Conservation (phyloP, 2,888 invertebrate species). For the Coenonympha glycerion region DNA sequence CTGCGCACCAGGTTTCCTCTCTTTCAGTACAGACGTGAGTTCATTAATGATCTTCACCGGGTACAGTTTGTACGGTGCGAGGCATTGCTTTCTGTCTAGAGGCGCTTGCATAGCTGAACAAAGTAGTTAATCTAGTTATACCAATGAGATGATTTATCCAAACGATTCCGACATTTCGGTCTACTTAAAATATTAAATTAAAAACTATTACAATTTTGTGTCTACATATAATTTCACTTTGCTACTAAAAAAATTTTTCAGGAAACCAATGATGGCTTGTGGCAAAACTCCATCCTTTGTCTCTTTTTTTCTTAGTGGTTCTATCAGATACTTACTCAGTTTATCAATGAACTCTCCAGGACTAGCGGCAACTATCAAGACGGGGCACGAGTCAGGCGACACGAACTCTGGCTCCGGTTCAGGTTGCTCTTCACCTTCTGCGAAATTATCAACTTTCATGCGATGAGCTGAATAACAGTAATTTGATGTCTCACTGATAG, state of each 20-base stretch:
- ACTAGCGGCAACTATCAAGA: conserved; percentile 57
- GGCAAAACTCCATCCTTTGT: too few species aligned
- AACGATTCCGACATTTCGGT: not conserved
- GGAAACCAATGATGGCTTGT: too few species aligned
- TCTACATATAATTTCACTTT: too few species aligned
- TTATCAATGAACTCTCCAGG: conserved; percentile 66
- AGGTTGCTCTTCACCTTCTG: conserved; percentile 61
- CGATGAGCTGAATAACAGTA: too few species aligned
- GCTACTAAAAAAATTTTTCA: too few species aligned
- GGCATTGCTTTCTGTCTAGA: conserved; percentile 51
- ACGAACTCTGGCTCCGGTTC: conserved; percentile 54
- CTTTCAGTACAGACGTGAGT: conserved; percentile 51
- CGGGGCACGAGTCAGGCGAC: conserved; percentile 57
- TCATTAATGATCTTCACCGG: conserved; percentile 60
- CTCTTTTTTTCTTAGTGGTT: too few species aligned
- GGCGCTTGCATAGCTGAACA: conserved; percentile 51
- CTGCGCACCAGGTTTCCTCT: conserved; percentile 32
- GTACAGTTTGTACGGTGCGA: conserved; percentile 63
- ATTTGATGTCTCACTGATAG: too few species aligned
- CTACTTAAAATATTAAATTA: too few species aligned
- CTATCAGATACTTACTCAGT: conserved; percentile 59
- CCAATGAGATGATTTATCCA: not conserved
- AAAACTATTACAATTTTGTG: too few species aligned
- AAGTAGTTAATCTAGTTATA: not conserved
- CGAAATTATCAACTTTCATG: conserved; percentile 17